Evolutionary conservation across 1,140 invertebrate species (phyloP).

Genomic region (Pseudoatta argentina): DNA sequence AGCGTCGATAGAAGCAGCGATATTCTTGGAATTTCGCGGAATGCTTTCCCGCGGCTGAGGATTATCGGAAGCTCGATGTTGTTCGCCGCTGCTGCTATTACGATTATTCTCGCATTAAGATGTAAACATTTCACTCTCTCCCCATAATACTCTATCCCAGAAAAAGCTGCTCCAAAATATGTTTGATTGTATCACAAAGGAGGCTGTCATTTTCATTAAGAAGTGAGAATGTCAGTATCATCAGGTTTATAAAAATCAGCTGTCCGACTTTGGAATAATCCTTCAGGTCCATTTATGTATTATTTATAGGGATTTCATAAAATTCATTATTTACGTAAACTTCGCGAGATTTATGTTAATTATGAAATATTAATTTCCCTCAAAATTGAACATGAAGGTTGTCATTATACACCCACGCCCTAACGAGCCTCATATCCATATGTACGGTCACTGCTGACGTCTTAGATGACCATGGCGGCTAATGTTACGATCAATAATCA

Average conservation of each 20-base stretch:
- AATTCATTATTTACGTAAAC: background rate
- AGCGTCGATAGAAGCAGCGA: slow-evolving; percentile 13
- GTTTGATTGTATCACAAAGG: background rate
- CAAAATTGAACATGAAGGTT: background rate
- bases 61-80: slow-evolving; percentile 32
- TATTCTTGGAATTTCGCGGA: slow-evolving; percentile 53
- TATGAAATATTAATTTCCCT: background rate
- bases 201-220: background rate
- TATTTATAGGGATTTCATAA: slow-evolving; percentile 3
- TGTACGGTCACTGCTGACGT: background rate
- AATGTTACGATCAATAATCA: slow-evolving; percentile 50
- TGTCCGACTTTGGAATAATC: background rate
- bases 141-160: background rate
- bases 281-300: slow-evolving; percentile 9
- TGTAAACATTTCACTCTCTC: slow-evolving; percentile 6
- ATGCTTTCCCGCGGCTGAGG: background rate
- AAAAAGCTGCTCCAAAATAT: slow-evolving; percentile 15
- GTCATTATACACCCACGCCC: background rate
- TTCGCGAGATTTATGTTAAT: background rate
- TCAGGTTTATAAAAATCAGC: background rate
- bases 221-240: background rate
- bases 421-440: background rate
- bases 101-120: slow-evolving; percentile 17
- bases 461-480: slow-evolving; percentile 31
- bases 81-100: slow-evolving; percentile 15